Base-by-base conservation (phyloP, 1,140 invertebrate species). In the Chelonus insularis region DNA sequence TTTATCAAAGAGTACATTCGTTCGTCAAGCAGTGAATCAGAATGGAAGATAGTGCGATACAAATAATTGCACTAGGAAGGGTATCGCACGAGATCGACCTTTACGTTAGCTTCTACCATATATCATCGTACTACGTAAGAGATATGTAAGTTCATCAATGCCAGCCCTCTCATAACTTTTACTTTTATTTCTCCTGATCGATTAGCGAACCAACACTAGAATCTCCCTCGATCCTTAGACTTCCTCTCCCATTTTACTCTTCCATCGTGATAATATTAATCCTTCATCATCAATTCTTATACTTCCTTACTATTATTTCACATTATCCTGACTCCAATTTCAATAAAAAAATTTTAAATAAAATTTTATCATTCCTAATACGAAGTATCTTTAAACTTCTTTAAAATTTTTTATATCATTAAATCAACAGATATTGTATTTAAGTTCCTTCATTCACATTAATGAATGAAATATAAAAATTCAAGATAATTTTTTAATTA, bases 1-100 rank as follows among this genome's bases (percentile, higher is more conserved):
- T 7, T 12, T n/a, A 12, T 18, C 8, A 36, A 51, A 48, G 50
- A 52, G 21, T 41, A 32, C 11, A 32, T 34, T 2, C 14, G 12
- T n/a, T n/a, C n/a, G n/a, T n/a, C n/a, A n/a, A n/a, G 36, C 12
- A 4, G 36, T n/a, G 14, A 43, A 8, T 18, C 16, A 9, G 4
- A 43, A 43, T 43, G 21, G 43, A 58, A 65, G 50, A 65, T 45
- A 36, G 1, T 16, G 23, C 63, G 58, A 60, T 64, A 64, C 63
- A 43, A 64, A 64, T 64, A 64, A 64, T 64, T 64, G 55, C 63
- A 45, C 59, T 54, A 20, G 59, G 43, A 60, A 57, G 57, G 58
- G 58, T 57, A 60, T 55, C 57, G 51, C 57, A 60, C 62, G 57
- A 48, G 54, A 64, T 64, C 63, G 63, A 60, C 59, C 63, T 64